Conservation (phyloP, 2,113 vertebrate species). For the Aldabrachelys gigantea region DNA sequence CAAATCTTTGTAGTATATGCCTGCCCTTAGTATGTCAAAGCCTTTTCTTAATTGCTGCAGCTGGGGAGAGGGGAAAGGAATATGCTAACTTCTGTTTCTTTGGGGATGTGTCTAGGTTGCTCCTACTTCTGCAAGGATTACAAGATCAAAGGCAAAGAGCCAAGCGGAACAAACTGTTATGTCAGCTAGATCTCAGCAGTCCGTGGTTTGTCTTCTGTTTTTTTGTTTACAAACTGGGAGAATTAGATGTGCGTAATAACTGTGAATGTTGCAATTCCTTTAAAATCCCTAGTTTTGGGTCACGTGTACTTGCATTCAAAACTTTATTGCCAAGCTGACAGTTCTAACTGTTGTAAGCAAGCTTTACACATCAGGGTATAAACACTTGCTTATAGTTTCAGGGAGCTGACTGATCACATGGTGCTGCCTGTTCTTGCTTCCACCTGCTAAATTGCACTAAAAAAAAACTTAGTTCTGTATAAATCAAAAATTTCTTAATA, state of each 20-base stretch:
- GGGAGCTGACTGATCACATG: too few relatives aligned
- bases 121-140: constrained; percentile 69
- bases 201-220: constrained; percentile 15
- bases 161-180: constrained; percentile 64
- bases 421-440: not conserved
- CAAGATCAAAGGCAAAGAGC: constrained; percentile 77
- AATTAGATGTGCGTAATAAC: not conserved
- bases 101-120: constrained; percentile 63
- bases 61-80: rapidly evolving
- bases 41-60: not conserved
- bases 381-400: not conserved
- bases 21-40: not conserved
- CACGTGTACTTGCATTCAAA: not conserved
- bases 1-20: not conserved
- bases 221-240: not conserved
- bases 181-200: constrained; percentile 4
- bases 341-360: not conserved
- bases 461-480: not conserved
- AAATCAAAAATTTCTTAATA: not conserved
- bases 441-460: not conserved
- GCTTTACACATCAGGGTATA: not conserved
- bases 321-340: not conserved
- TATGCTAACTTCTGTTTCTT: not conserved
- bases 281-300: not conserved
- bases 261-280: not conserved